phyloP scores from a whole-genome alignment of 2,888 invertebrate species.

The Cosmia pyralina region DNA sequence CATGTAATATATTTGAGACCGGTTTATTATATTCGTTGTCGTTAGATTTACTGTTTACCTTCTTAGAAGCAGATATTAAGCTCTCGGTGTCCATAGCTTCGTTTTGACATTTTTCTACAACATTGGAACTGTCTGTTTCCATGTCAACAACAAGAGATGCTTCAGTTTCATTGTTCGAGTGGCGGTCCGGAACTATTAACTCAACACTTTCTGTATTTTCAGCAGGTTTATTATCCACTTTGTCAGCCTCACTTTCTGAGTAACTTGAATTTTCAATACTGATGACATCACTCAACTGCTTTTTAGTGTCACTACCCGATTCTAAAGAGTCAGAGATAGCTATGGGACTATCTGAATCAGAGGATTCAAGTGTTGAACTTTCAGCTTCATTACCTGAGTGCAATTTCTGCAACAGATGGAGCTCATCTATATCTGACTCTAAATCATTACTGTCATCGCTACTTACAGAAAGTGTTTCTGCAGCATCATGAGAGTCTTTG shows the following conservation, averaged over 20 bases:
- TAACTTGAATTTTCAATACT: conserved; percentile 87
- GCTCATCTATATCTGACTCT: conserved; percentile 83
- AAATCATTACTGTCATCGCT: conserved; percentile 74
- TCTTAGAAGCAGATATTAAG: conserved; percentile 50
- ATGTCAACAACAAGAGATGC: conserved; percentile 2
- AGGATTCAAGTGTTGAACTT: conserved; percentile 75
- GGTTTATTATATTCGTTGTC: conserved; percentile 71
- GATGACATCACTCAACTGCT: conserved; percentile 75
- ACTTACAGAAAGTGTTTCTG: conserved; percentile 71
- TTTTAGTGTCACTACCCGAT: conserved; percentile 73
- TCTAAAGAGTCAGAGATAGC: conserved; percentile 81
- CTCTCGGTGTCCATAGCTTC: neutral
- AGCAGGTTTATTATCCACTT: conserved; percentile 17
- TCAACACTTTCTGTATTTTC: conserved; percentile 19
- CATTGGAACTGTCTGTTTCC: conserved; percentile 61
- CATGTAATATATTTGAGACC: conserved; percentile 78
- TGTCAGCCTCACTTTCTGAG: conserved; percentile 79
- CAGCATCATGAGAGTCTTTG: conserved; percentile 39
- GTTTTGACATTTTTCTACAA: neutral
- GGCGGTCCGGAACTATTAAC: neutral
- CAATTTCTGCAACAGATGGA: conserved; percentile 82
- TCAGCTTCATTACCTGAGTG: conserved; percentile 77
- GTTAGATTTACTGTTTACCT: conserved; percentile 63
- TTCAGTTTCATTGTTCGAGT: conserved; percentile 9
- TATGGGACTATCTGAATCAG: conserved; percentile 80